phyloP scores from a whole-genome alignment of 92 coral and sea anemone genomes.

The Zoanthus sociatus region DNA sequence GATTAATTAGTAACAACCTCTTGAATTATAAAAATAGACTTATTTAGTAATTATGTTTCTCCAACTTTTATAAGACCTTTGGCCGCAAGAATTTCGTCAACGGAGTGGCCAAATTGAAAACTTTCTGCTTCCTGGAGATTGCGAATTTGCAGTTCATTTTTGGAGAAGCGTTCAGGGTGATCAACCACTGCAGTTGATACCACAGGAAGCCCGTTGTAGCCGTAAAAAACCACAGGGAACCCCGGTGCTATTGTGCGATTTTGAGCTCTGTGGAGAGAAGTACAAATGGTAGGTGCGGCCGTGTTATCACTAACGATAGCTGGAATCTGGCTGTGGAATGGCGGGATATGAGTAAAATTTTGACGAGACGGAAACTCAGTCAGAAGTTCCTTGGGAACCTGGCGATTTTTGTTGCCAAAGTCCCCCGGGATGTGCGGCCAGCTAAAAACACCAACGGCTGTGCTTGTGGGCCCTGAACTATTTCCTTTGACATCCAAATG shows the following conservation, averaged over 20 bases:
- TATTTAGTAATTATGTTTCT: conserved; percentile 5
- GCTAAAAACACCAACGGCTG: neutral
- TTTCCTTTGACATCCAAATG: neutral
- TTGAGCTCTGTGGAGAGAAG: conserved; percentile 48
- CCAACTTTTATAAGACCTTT: conserved; percentile 50
- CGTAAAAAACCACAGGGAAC: conserved; percentile 9
- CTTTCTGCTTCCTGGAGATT: conserved; percentile 8
- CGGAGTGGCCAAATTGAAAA: conserved; percentile 31
- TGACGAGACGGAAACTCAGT: neutral
- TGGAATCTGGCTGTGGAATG: conserved; percentile 34
- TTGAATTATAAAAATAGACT: neutral
- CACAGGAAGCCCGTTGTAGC: conserved; percentile 30
- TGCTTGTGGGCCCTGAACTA: neutral
- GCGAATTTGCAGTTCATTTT: neutral
- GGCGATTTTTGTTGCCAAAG: neutral
- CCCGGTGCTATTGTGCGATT: conserved; percentile 7
- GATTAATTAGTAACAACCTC: no score
- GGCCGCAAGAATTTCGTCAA: conserved; percentile 63
- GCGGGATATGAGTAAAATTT: conserved; percentile 12
- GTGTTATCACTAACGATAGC: conserved; percentile 20
- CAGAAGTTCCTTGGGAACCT: neutral
- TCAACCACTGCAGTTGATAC: conserved; percentile 16
- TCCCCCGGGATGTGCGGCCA: conserved; percentile 5
- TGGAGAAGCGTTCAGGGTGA: neutral
- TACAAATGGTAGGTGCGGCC: conserved; percentile 52